A percentile compares a stretch with the other conserved stretches of the same genome.
Evolutionary conservation across 2,113 vertebrate species (phyloP).

Genomic region (Macaca nemestrina): DNA sequence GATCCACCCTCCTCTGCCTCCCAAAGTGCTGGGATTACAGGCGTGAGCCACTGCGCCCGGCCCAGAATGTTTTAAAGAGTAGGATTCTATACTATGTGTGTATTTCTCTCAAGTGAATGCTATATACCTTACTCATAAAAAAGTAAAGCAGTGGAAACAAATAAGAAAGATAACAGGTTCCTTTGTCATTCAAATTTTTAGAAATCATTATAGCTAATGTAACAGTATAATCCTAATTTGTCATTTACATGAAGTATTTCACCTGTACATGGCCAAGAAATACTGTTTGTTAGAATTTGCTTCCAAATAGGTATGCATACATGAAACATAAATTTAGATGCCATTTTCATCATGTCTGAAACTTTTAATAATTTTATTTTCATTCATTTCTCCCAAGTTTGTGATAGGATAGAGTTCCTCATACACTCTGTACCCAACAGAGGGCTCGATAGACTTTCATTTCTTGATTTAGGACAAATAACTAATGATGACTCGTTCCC

Average conservation of each 20-base stretch:
- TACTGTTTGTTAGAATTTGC: slow-evolving; percentile 66
- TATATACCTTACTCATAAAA: slow-evolving; percentile 34
- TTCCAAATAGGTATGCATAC: slow-evolving; percentile 67
- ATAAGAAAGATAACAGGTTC: slow-evolving; percentile 46
- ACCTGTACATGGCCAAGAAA: slow-evolving; percentile 60
- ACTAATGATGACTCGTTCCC: neutral
- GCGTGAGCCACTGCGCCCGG: too few relatives aligned
- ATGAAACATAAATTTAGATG: neutral
- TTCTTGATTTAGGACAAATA: neutral
- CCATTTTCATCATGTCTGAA: neutral
- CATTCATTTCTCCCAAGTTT: neutral
- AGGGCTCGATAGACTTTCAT: neutral
- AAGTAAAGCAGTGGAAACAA: slow-evolving; percentile 48
- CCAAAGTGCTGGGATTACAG: too few relatives aligned
- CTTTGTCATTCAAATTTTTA: slow-evolving; percentile 52
- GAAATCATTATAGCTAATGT: slow-evolving; percentile 31
- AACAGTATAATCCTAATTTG: slow-evolving; percentile 63
- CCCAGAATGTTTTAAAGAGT: neutral
- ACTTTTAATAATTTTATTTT: neutral
- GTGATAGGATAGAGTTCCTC: neutral
- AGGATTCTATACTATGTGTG: neutral
- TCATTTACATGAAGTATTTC: slow-evolving; percentile 59
- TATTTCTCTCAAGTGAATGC: neutral
- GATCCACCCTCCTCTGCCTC: too few relatives aligned
- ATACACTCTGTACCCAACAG: neutral